phyloP scores from a whole-genome alignment of 2,797 vertebrate genomes.

The Gallirallus australis region DNA sequence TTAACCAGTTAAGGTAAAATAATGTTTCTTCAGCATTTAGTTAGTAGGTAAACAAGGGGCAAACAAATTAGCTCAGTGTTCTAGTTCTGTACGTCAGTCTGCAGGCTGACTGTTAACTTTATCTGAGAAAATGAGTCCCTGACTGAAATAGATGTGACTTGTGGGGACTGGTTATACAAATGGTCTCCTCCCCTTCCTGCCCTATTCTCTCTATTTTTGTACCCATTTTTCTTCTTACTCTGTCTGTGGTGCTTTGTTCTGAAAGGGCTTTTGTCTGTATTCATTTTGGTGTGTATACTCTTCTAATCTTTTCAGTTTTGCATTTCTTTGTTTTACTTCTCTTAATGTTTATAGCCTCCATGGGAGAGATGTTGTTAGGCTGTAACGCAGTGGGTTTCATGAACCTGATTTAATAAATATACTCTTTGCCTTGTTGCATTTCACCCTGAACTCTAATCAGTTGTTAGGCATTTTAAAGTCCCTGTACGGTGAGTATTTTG shows the following conservation, averaged over 20 bases:
- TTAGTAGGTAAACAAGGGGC: not conserved
- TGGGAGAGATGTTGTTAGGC: not conserved
- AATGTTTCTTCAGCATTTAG: not conserved
- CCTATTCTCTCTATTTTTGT: not conserved
- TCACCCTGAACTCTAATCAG: not conserved
- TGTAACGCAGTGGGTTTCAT: not conserved
- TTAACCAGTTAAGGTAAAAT: not conserved
- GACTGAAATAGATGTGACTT: not conserved
- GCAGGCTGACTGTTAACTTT: not conserved
- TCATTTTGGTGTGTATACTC: not conserved
- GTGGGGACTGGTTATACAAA: not conserved
- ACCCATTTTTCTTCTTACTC: not conserved
- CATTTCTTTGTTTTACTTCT: constrained; percentile 16
- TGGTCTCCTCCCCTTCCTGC: not conserved
- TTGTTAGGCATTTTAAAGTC: constrained; percentile 13
- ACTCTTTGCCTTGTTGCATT: not conserved
- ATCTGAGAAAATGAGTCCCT: not conserved
- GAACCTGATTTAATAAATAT: constrained; percentile 1
- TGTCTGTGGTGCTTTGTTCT: not conserved
- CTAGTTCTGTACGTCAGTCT: not conserved
- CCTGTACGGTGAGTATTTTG: constrained; percentile 14
- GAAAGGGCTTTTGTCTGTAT: not conserved
- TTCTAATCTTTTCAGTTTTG: not conserved
- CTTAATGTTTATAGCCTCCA: not conserved
- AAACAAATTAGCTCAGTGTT: not conserved